These are phyloP conservation scores for Cynopterus brachyotis DNA, from an alignment of 2,113 vertebrate species.

Conservation along the genomic window DNA sequence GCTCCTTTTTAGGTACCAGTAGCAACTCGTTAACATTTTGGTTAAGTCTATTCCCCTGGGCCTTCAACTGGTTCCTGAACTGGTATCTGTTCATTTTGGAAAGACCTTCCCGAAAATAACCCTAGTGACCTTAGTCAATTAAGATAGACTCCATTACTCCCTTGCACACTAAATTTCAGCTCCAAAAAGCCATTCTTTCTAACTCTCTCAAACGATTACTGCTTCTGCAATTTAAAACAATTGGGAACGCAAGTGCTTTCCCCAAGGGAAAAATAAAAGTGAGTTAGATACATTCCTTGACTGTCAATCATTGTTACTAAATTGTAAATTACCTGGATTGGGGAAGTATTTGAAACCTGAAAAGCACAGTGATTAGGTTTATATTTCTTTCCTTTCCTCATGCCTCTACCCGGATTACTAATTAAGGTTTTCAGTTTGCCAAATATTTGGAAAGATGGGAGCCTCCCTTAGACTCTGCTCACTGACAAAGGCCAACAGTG, in stretches of 20 bases:
- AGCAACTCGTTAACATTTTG: background rate
- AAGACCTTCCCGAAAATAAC: constrained; percentile 21
- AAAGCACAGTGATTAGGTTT: constrained; percentile 20
- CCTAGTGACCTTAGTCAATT: constrained; percentile 48
- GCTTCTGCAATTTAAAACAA: constrained; percentile 72
- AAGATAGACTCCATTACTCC: background rate
- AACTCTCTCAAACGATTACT: constrained; percentile 55
- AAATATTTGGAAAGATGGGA: constrained; percentile 54
- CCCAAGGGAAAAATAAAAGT: constrained; percentile 72
- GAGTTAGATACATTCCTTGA: constrained; percentile 56
- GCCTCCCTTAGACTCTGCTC: background rate
- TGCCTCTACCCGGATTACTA: constrained; percentile 50
- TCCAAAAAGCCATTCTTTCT: constrained; percentile 29
- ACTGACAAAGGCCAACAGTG: background rate
- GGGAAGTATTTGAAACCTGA: constrained; percentile 47
- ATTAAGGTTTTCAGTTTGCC: constrained; percentile 51
- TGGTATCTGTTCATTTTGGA: background rate
- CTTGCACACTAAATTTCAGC: constrained; percentile 24
- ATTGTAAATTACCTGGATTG: constrained; percentile 60
- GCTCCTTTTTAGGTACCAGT: background rate
- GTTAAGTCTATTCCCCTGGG: background rate
- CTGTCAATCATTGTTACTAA: constrained; percentile 72
- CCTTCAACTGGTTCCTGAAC: background rate
- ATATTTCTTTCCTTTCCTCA: constrained; percentile 17
- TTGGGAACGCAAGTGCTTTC: constrained; percentile 55